Base-by-base conservation (phyloP, 2,888 invertebrate species). In the Polietes domitor region DNA sequence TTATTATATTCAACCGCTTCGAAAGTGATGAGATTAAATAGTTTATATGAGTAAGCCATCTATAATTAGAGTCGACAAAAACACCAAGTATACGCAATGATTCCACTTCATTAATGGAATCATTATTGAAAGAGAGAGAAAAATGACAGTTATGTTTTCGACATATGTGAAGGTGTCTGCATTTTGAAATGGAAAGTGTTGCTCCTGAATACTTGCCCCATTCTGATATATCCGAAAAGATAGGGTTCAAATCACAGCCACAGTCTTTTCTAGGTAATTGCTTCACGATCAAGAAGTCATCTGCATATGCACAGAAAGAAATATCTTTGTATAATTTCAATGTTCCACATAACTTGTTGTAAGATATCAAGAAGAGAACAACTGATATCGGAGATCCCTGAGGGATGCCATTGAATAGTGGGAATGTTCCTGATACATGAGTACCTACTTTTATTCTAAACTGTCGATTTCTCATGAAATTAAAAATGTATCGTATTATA, bases 231-330 rank as follows among this genome's bases (percentile, higher is more conserved):
- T 65, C 50, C 5, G 9, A 10, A 21, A 85, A 65, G 17, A 85
- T 53, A 6, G 61, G 47, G 26, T 73, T 58, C 1, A 87, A 68
- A 19, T 86, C 28, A 12, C 82, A 77, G 9, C 24, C 61, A 0
- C 63, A 75, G 12, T 75, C 80, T 70, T 80, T 82, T 24, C 61
- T 37, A 50, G 80, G 83, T 37, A 72, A 76, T 7, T 83, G 37
- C 55, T 37, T 83, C 5, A 70, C 50, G 3, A 85, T 78, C 3
- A 85, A 1, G 70, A 87, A 85, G 71, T 87, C 86, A 24, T 87
- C 86, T 0, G 86, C 83, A 24, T 83, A 86, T 5, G 77, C 78
- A n/a, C 72, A 82, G 17, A 84, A 77, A 26, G 50, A 53, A 9
- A 79, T 65, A 63, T 83, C 58, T 77, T 85, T 86, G 2, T 76